Base-by-base conservation (phyloP, 2,888 invertebrate genomes). In the Lasioglossum leucozonium region DNA sequence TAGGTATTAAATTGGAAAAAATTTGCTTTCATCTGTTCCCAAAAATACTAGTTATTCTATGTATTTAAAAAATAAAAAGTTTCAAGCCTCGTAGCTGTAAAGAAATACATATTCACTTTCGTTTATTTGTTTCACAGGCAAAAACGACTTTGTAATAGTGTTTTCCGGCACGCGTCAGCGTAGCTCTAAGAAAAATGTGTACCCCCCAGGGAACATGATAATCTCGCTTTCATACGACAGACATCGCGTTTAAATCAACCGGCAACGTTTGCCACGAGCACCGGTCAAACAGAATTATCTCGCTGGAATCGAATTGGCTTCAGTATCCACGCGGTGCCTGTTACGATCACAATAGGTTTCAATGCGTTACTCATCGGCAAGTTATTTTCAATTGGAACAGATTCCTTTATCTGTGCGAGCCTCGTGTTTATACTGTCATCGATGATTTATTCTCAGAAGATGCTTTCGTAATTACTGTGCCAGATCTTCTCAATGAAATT, bases 261-360 rank as follows among this genome's bases (percentile, higher is more conserved):
- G 30, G 34, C 34, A 26, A 65, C 65, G 34, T 65, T 65, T 51
- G 18, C 65, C 55, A n/a, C 51, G 37, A 73, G 55, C 16, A 30
- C 34, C 55, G 55, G 8, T 55, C 47, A 58, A 51, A 37, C 55
- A 69, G 37, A 77, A 69, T 77, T 51, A 77, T 77, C 76, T 67
- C 34, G 30, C 4, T 11, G 67, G 13, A 26, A 62, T n/a, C 34
- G 34, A 40, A 26, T 69, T 30, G n/a, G 37, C 51, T 51, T 77
- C 37, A 30, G 37, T 37, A 37, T 18, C 37, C 26, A 37, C 26
- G 51, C 55, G 51, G 30, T 40, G 55, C 4, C 13, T 26, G 73
- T 67, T 67, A 67, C 67, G 37, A 67, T 67, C 67, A 37, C 37
- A 37, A 67, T 37, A 67, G 67, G 37, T 11, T 22, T 37, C 22